phyloP scores from a whole-genome alignment of 2,797 vertebrate genomes.

The Danio tinwini region DNA sequence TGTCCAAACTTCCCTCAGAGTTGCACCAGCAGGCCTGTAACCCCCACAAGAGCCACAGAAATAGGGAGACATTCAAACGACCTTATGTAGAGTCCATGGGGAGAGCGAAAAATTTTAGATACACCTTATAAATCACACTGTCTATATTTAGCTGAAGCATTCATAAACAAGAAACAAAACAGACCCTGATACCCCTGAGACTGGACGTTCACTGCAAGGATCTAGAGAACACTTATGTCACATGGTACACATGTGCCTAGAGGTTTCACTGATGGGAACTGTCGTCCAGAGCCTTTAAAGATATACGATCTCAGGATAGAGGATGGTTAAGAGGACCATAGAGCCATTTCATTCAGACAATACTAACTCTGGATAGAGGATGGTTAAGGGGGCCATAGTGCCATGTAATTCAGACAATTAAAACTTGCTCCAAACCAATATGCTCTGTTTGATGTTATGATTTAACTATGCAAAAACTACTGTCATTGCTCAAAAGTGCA shows the following conservation, averaged over 20 bases:
- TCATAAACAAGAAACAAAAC: slow-evolving; percentile 38
- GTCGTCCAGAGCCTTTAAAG: not conserved
- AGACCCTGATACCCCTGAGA: slow-evolving; percentile 7
- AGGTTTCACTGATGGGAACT: slow-evolving; percentile 11
- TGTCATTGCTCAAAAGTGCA: not conserved
- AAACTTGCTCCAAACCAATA: slow-evolving; percentile 8
- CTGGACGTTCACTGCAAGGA: not conserved
- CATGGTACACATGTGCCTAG: not conserved
- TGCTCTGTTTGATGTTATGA: not conserved
- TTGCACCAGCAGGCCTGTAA: slow-evolving; percentile 4
- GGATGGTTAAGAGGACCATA: not conserved
- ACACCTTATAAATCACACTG: slow-evolving; percentile 43
- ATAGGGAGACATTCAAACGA: slow-evolving; percentile 43
- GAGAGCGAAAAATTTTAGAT: not conserved
- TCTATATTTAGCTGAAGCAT: slow-evolving; percentile 32
- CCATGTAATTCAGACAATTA: not conserved
- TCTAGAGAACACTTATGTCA: slow-evolving; percentile 11
- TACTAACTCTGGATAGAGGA: not conserved
- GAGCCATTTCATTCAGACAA: not conserved
- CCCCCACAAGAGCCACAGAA: slow-evolving; percentile 15
- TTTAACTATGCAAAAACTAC: not conserved
- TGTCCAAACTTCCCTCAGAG: not conserved
- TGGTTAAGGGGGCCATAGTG: not conserved
- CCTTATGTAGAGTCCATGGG: slow-evolving; percentile 25
- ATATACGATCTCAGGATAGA: not conserved